phyloP scores from a whole-genome alignment of 2,888 invertebrate genomes.

The Doris montereyensis region DNA sequence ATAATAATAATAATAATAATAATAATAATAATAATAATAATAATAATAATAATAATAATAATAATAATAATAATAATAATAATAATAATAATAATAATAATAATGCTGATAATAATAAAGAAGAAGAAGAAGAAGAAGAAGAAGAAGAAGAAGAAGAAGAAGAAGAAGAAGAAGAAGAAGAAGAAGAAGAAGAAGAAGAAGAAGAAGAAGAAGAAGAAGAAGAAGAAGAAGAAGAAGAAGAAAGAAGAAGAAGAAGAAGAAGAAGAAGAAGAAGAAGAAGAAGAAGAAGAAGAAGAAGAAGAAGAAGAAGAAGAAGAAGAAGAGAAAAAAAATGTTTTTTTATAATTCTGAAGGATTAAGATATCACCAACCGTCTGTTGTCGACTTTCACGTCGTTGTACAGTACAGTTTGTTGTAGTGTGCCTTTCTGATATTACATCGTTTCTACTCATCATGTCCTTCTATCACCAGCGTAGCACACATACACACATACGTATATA shows the following conservation, averaged over 20 bases:
- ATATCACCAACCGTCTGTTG: no score
- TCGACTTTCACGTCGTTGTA: no score
- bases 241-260: constrained; percentile 24
- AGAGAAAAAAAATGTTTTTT: no score
- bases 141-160: neutral
- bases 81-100: neutral
- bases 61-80: neutral
- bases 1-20: neutral
- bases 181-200: neutral
- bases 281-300: constrained; percentile 11
- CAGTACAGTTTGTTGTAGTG: no score
- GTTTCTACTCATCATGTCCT: no score
- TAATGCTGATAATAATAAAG: neutral
- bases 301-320: constrained; percentile 15
- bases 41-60: neutral
- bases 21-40: neutral
- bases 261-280: constrained; percentile 8
- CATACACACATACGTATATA: no score
- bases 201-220: neutral
- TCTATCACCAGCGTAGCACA: no score
- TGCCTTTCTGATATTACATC: no score
- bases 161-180: constrained; percentile 7
- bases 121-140: neutral
- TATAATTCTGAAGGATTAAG: no score
- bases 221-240: constrained; percentile 18